Evolutionary conservation across 2,888 invertebrate species (phyloP).

Genomic region (Patella ulyssiponensis): DNA sequence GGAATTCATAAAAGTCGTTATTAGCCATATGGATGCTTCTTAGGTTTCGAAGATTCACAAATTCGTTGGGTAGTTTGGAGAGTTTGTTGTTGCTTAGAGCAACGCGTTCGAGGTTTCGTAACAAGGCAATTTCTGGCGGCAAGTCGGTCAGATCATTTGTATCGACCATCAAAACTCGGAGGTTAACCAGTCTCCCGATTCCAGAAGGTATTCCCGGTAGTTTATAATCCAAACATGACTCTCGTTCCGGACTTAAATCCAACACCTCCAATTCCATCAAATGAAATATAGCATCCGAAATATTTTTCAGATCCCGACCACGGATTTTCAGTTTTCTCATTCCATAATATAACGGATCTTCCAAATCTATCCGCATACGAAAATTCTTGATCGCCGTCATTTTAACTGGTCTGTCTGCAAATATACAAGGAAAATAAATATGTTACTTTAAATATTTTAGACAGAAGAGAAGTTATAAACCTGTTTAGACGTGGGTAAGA

Average conservation of each 20-base stretch:
- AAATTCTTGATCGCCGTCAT: constrained; percentile 41
- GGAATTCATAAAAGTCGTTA: constrained; percentile 70
- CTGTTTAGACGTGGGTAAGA: too few relatives aligned
- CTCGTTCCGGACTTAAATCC: constrained; percentile 70
- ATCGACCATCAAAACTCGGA: constrained; percentile 67
- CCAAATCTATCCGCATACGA: constrained; percentile 62
- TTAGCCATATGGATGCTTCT: constrained; percentile 69
- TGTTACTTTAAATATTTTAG: too few relatives aligned
- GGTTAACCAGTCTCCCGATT: constrained; percentile 65
- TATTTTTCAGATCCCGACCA: constrained; percentile 63
- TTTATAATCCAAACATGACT: constrained; percentile 68
- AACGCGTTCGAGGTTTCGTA: constrained; percentile 66
- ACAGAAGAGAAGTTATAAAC: too few relatives aligned
- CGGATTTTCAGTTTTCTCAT: constrained; percentile 64
- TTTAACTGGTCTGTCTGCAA: constrained; percentile 16
- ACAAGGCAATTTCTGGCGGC: constrained; percentile 64
- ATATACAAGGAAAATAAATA: constrained; percentile 14
- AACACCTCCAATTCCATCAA: constrained; percentile 69
- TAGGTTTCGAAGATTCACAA: constrained; percentile 60
- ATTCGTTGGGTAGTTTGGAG: constrained; percentile 56
- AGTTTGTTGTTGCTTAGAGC: constrained; percentile 70
- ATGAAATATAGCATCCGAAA: constrained; percentile 66
- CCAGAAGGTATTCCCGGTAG: constrained; percentile 60
- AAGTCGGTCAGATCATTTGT: constrained; percentile 66
- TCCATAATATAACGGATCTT: constrained; percentile 62